Evolutionary conservation across 2,797 vertebrate genomes (phyloP).

Genomic region (Aratinga solstitialis): DNA sequence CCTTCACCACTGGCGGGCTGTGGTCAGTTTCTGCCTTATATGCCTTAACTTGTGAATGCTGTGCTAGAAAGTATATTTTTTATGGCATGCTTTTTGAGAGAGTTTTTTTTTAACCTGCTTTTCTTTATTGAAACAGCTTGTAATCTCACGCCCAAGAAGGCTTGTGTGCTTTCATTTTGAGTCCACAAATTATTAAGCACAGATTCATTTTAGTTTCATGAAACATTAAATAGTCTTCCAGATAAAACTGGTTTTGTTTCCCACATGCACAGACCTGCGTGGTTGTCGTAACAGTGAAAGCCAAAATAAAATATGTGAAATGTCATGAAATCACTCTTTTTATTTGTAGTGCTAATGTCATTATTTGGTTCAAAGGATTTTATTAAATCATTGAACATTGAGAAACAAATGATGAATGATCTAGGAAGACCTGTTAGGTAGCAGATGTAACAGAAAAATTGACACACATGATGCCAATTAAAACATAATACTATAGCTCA

Average conservation of each 20-base stretch:
- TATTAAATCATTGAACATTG: constrained; percentile 10
- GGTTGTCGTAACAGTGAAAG: constrained; percentile 22
- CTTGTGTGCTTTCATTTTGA: not conserved
- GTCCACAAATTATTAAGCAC: not conserved
- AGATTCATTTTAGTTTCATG: constrained; percentile 22
- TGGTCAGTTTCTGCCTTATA: not conserved
- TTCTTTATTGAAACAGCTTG: not conserved
- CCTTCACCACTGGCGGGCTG: not conserved
- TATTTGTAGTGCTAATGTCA: not conserved
- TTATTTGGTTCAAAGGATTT: not conserved
- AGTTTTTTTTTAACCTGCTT: not conserved
- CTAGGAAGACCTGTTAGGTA: not conserved
- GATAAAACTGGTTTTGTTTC: constrained; percentile 44
- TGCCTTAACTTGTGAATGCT: not conserved
- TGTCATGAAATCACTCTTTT: not conserved
- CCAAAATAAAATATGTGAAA: constrained; percentile 26
- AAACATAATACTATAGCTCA: not conserved
- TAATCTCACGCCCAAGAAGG: not conserved
- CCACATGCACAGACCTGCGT: not conserved
- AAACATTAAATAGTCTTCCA: constrained; percentile 22
- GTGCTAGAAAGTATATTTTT: not conserved
- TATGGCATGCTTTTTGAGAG: not conserved
- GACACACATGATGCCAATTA: not conserved
- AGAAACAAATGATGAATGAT: not conserved
- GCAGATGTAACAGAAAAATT: not conserved